phyloP scores from a whole-genome alignment of 2,797 vertebrate genomes.

The Danio aesculapii region DNA sequence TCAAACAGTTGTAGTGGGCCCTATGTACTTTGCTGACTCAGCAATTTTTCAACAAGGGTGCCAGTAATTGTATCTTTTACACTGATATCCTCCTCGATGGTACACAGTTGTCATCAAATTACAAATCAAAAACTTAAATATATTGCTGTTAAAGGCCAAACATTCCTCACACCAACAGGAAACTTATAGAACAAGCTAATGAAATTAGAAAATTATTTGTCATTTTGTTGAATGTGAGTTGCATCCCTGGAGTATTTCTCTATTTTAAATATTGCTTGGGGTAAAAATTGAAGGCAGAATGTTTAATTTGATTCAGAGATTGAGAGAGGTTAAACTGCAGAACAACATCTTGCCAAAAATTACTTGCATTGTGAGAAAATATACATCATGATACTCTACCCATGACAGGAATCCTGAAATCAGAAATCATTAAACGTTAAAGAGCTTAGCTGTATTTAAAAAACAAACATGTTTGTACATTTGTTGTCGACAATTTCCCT shows the following conservation, averaged over 20 bases:
- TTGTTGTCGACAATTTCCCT: not conserved
- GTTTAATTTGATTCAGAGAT: not conserved
- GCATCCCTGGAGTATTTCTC: not conserved
- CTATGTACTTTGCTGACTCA: conserved; percentile 14
- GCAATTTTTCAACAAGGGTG: not conserved
- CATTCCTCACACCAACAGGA: not conserved
- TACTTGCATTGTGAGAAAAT: conserved; percentile 15
- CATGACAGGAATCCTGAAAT: not conserved
- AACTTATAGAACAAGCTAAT: not conserved
- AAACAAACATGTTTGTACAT: not conserved
- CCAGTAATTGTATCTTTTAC: not conserved
- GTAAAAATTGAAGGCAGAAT: not conserved
- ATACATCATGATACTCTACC: not conserved
- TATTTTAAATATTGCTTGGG: not conserved
- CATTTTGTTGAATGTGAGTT: not conserved
- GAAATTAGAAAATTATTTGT: not conserved
- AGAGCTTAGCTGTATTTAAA: not conserved
- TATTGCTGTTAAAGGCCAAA: not conserved
- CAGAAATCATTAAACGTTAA: not conserved
- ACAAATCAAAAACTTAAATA: not conserved
- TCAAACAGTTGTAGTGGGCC: not conserved
- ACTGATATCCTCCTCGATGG: not conserved
- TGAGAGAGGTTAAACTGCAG: not conserved
- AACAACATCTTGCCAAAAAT: not conserved
- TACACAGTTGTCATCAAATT: conserved; percentile 1